Conservation (phyloP, 92 coral and sea anemone genomes). For the Porites rus region DNA sequence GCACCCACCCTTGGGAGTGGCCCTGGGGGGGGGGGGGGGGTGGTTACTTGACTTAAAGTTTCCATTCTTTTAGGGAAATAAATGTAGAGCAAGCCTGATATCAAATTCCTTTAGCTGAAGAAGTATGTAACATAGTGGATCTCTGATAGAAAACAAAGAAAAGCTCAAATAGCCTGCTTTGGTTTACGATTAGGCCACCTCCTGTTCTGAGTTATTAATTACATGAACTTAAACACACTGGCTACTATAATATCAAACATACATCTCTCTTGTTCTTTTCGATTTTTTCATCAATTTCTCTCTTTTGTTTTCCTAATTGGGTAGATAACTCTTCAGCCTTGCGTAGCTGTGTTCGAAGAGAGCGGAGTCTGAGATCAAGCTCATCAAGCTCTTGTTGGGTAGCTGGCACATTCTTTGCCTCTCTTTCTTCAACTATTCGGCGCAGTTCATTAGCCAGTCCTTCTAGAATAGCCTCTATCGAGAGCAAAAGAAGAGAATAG, state of each 20-base stretch:
- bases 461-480: constrained; percentile 84
- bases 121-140: no score
- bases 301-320: constrained; percentile 82
- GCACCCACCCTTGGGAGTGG: no score
- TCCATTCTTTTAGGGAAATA: no score
- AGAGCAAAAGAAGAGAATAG: neutral
- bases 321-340: constrained; percentile 83
- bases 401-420: constrained; percentile 80
- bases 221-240: neutral
- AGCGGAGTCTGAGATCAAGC: constrained; percentile 96
- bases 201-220: no score
- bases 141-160: no score
- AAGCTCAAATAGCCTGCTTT: no score
- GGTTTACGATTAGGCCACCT: no score
- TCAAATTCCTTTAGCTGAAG: no score
- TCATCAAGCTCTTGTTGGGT: constrained; percentile 84
- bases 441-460: constrained; percentile 83
- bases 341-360: constrained; percentile 91
- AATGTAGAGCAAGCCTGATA: no score
- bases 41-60: no score
- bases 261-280: constrained; percentile 86
- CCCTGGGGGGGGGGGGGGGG: no score
- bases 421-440: constrained; percentile 94
- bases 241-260: neutral
- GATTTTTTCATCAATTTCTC: constrained; percentile 88